phyloP scores from a whole-genome alignment of 2,888 invertebrate genomes.

The Isoperla grammatica region DNA sequence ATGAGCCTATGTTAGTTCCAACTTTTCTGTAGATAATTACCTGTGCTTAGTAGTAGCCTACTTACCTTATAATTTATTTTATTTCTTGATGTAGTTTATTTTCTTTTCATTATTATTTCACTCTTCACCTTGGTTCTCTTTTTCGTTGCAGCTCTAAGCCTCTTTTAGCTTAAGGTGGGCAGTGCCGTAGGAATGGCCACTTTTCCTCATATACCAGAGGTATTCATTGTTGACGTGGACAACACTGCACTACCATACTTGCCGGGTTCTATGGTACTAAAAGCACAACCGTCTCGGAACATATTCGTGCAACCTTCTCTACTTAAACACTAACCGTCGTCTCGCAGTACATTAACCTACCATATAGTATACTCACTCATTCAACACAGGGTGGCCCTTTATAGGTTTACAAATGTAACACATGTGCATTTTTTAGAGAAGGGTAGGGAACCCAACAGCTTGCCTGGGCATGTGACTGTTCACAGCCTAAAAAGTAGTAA shows the following conservation, averaged over 20 bases:
- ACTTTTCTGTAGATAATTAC: constrained; percentile 14
- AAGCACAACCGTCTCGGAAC: neutral
- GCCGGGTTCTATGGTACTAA: constrained; percentile 37
- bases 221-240: constrained; percentile 39
- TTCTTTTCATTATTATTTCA: constrained; percentile 3
- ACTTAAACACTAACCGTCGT: neutral
- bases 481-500: too few relatives aligned
- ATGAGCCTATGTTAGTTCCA: constrained; percentile 4
- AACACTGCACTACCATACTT: constrained; percentile 40
- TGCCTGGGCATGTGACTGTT: too few relatives aligned
- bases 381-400: too few relatives aligned
- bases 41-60: too few relatives aligned
- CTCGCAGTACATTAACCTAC: neutral
- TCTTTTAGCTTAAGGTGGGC: neutral
- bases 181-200: constrained; percentile 22
- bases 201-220: constrained; percentile 34
- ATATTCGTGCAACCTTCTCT: neutral
- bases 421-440: too few relatives aligned
- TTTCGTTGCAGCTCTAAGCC: constrained; percentile 7
- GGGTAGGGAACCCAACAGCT: too few relatives aligned
- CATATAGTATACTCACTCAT: too few relatives aligned
- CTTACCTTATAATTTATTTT: constrained; percentile 14
- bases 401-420: too few relatives aligned
- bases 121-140: constrained; percentile 6
- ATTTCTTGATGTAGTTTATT: neutral